Percentiles rank a stretch among this genome's conserved stretches.
These are phyloP conservation scores for Ridgeia piscesae DNA, from an alignment of 1,140 invertebrate genomes.

Conservation along the genomic window DNA sequence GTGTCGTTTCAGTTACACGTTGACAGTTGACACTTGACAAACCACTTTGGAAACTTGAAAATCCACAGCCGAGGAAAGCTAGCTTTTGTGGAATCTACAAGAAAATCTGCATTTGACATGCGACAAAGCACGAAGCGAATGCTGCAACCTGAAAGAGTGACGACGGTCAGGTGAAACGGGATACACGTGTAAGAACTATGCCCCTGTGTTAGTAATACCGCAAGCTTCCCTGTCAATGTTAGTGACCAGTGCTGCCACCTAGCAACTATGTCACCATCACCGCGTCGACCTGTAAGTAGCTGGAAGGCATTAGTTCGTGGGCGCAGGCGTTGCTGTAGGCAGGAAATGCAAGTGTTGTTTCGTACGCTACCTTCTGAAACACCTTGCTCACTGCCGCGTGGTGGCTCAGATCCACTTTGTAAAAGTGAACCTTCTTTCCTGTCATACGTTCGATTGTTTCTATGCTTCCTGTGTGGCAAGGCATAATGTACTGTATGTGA, in stretches of 20 bases:
- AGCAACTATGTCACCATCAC: background rate
- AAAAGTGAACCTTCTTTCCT: slow-evolving; percentile 73
- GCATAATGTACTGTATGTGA: background rate
- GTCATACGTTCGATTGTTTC: slow-evolving; percentile 77
- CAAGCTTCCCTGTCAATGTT: background rate
- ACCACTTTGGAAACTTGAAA: background rate
- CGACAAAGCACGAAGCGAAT: background rate
- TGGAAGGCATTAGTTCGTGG: background rate
- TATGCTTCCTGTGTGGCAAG: slow-evolving; percentile 46
- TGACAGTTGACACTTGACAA: background rate
- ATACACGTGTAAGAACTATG: background rate
- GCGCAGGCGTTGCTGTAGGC: background rate
- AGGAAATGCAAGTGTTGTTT: background rate
- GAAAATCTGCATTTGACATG: background rate
- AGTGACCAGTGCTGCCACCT: background rate
- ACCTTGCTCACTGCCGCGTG: slow-evolving; percentile 40
- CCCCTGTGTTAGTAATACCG: background rate
- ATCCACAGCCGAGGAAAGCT: background rate
- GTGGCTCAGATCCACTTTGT: slow-evolving; percentile 69
- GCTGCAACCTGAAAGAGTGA: background rate
- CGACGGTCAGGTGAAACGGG: background rate
- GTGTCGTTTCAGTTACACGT: too few relatives aligned
- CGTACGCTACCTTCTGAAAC: slow-evolving; percentile 42
- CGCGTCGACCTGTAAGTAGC: background rate
- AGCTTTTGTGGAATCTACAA: background rate